Conservation (phyloP, 2,113 vertebrate species). For the Kryptolebias marmoratus region DNA sequence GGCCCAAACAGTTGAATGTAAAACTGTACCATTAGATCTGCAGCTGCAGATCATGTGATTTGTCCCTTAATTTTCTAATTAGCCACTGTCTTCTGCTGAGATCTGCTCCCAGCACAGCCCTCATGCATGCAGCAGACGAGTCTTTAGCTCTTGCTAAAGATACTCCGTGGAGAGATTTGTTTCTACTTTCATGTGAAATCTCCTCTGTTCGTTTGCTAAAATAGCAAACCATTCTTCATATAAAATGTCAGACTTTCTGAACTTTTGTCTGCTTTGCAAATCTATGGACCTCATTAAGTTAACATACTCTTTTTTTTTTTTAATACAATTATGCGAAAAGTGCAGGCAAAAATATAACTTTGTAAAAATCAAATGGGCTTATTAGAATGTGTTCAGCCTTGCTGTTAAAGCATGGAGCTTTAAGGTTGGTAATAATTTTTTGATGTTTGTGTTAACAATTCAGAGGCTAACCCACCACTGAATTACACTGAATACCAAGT, state of each 20-base stretch:
- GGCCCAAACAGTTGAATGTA: not conserved
- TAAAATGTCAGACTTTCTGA: not conserved
- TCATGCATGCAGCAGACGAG: conserved; percentile 17
- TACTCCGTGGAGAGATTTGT: not conserved
- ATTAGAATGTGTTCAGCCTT: not conserved
- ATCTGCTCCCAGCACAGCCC: conserved; percentile 11
- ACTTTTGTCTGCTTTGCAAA: conserved; percentile 36
- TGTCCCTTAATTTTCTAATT: conserved; percentile 49
- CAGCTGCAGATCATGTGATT: conserved; percentile 44
- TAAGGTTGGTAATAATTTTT: conserved; percentile 22
- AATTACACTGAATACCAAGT: conserved; percentile 34
- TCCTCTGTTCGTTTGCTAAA: conserved; percentile 16
- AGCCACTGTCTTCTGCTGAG: conserved; percentile 41
- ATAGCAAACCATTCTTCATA: conserved; percentile 16
- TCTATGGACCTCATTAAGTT: conserved; percentile 60
- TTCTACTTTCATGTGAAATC: conserved; percentile 22
- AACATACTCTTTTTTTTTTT: conserved; percentile 46
- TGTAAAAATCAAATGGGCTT: conserved; percentile 1
- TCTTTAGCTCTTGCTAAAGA: not conserved
- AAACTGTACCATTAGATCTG: not conserved
- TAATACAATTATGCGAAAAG: conserved; percentile 8
- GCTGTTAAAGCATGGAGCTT: conserved; percentile 3
- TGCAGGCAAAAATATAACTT: conserved; percentile 14
- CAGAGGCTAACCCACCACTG: conserved; percentile 1
- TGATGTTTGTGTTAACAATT: conserved; percentile 35